Conservation (phyloP, 1,140 invertebrate genomes). For the Himalopsyche phryganea region DNA sequence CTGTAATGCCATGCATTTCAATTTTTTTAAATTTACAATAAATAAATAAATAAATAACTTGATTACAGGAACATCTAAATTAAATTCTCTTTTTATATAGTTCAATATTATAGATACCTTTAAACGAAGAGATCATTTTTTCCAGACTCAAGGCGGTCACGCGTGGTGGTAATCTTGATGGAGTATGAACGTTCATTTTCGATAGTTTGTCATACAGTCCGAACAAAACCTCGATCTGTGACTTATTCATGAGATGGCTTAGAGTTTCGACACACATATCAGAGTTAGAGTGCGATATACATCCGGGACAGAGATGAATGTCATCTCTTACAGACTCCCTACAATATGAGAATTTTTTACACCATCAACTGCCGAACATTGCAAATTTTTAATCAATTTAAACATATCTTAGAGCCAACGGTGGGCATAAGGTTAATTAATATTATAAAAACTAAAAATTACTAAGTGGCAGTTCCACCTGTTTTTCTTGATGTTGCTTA, state of each 20-base stretch:
- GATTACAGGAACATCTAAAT: too few relatives aligned
- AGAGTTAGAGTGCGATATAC: slow-evolving; percentile 44
- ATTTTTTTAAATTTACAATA: too few relatives aligned
- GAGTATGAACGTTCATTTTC: slow-evolving; percentile 47
- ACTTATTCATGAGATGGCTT: slow-evolving; percentile 57
- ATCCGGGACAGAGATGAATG: slow-evolving; percentile 47
- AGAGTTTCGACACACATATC: slow-evolving; percentile 46
- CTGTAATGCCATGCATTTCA: too few relatives aligned
- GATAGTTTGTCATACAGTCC: slow-evolving; percentile 56
- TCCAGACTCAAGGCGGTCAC: slow-evolving; percentile 59
- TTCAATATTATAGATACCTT: slow-evolving; percentile 49
- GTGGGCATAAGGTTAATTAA: not conserved
- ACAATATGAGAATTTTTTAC: too few relatives aligned
- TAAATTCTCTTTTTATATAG: too few relatives aligned
- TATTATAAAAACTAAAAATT: slow-evolving; percentile 33
- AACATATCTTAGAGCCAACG: too few relatives aligned
- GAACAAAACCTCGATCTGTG: slow-evolving; percentile 58
- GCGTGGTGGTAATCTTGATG: slow-evolving; percentile 39
- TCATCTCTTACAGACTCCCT: slow-evolving; percentile 38
- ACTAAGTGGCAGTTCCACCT: too few relatives aligned
- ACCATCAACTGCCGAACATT: too few relatives aligned
- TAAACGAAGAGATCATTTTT: slow-evolving; percentile 47
- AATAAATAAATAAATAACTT: too few relatives aligned
- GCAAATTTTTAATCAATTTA: too few relatives aligned
- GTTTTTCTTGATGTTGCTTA: too few relatives aligned